Evolutionary conservation across 2,113 vertebrate species (phyloP), one percentile per base, ranked within the genome.

Genomic region (Falcunculus frontatus): DNA sequence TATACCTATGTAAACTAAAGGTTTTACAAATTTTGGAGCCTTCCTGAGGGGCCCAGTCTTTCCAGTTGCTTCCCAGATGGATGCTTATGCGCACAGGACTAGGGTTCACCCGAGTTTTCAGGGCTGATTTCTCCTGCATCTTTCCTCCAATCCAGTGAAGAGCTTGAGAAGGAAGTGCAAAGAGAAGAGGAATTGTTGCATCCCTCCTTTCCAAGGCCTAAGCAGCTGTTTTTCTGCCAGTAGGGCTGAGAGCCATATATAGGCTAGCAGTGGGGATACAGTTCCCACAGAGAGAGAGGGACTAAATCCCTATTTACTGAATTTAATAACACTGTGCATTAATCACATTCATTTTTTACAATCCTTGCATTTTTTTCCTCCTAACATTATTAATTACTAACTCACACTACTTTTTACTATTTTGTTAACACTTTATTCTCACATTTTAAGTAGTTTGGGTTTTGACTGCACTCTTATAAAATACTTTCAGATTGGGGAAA

Each of bases 201-300:
- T 35, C 6, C 27, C 11, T 78, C 11, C 23, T 77, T 67, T 62
- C 30, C 30, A 33, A 55, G 6, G 14, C 22, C 62, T 57, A 70
- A 59, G 35, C 30, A 57, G 7, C 8, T 56, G 5, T 14, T 89
- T 46, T 80, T 37, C 64, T 59, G 21, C 4, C 30, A 78, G 13
- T 0, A 3, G 18, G 8, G 30, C 23, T 81, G 59, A 84, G 6
- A 17, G 7, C 10, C 10, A 19, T 35, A 8, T 27, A 50, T 7
- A 23, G 12, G 10, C n/a, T 47, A 60, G 18, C 1, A 3, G n/a
- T 13, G 16, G 18, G 17, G 21, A 25, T 86, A 39, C 32, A 22
- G 32, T 18, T 90, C 18, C 18, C 41, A 41, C 10, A 60, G 2
- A n/a, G 8, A 41, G 4, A 35, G 6, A 29, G 1, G 0, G 23